Evolutionary conservation across 2,888 invertebrate species (phyloP).

Genomic region (Petrolisthes manimaculis): DNA sequence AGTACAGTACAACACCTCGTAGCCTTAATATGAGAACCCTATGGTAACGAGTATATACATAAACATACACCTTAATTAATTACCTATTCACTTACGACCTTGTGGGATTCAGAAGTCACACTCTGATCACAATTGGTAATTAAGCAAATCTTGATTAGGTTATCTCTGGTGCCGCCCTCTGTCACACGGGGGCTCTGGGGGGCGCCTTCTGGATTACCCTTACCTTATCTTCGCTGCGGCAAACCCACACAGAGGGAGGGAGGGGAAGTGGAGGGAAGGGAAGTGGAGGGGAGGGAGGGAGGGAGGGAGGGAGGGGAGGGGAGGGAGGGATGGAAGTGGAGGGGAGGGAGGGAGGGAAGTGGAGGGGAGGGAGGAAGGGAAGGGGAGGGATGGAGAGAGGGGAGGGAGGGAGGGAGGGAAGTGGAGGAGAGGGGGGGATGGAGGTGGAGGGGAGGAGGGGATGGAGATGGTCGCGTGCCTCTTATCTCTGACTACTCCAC

Average conservation of each 20-base stretch:
- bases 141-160: slow-evolving; percentile 29
- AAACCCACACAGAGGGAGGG: neutral
- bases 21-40: no score
- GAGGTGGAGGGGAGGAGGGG: neutral
- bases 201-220: slow-evolving; percentile 30
- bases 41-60: neutral
- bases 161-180: slow-evolving; percentile 10
- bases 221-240: neutral
- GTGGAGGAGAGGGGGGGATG: neutral
- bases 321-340: neutral
- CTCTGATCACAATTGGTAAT: slow-evolving; percentile 32
- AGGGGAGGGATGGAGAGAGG: neutral
- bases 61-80: neutral
- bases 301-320: neutral
- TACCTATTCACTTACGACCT: no score
- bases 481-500: no score
- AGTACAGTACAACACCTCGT: no score
- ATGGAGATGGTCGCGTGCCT: no score
- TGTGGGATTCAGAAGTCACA: neutral
- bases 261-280: neutral
- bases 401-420: neutral
- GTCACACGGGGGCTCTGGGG: slow-evolving; percentile 19
- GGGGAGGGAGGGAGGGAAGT: no score
- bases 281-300: neutral
- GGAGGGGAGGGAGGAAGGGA: neutral